Base-by-base conservation (phyloP, 2,113 vertebrate genomes). In the Marmota monax region DNA sequence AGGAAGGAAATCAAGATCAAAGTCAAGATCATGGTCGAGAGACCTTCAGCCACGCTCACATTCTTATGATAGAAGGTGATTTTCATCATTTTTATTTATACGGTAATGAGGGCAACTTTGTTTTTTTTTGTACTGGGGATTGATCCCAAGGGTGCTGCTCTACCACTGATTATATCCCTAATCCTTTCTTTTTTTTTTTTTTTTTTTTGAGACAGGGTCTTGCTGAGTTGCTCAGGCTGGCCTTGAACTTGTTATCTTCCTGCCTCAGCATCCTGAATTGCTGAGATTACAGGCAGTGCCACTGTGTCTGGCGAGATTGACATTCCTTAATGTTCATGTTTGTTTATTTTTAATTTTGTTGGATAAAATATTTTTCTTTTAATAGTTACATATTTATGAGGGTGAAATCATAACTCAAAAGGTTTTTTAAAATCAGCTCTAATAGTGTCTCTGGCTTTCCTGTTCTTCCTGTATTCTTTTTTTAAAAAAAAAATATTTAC, bases 1-100 rank as follows among this genome's bases (percentile, higher is more conserved):
- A 5, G 99, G 98, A 5, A 99, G 99, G 77, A 99, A 99, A 58
- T 99, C 99, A 48, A 99, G 99, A 29, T 99, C 99, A 37, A 99
- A 99, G 37, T 99, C 99, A 7, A 98, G 99, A 17, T 99, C 99
- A 2, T 98, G 98, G 25, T 99, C 99, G 20, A 97, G 99, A 97
- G 98, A 99, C 94, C 97, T 97, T 51, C 98, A 98, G 69, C 98
- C 97, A 34, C 98, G 98, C 56, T 99, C 99, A 29, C 98, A 99
- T 97, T 99, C 99, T 48, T 99, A 99, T 34, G 99, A 99, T 76
- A 99, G 99, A 98, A 99, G 99, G 99, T 99, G 86, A 82, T 27
- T 85, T 87, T 82, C 65, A 73, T 8, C 2, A 97, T 83, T 10
- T 76, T 42, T 0, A 0, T 22, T 78, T 45, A 5, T 0, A 0